Evolutionary conservation across 2,113 vertebrate genomes (phyloP).

Genomic region (Alosa alosa): DNA sequence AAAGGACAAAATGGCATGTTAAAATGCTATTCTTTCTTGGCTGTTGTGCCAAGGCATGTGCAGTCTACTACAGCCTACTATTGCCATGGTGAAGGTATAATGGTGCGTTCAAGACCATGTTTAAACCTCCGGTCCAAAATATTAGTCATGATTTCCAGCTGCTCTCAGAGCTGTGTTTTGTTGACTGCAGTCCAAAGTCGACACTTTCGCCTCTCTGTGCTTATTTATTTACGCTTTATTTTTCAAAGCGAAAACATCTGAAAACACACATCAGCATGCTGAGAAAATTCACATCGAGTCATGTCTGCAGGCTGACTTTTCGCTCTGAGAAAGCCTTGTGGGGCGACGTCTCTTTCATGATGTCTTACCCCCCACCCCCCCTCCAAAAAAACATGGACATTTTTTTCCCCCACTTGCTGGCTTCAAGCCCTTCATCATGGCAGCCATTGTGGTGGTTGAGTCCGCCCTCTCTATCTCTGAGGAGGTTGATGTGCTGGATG

Average conservation of each 20-base stretch:
- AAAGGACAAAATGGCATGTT: not conserved
- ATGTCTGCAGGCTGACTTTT: not conserved
- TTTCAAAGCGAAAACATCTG: not conserved
- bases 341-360: not conserved
- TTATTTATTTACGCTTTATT: not conserved
- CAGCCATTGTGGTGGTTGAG: constrained; percentile 21
- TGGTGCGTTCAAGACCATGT: not conserved
- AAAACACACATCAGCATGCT: constrained; percentile 6
- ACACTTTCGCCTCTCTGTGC: not conserved
- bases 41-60: not conserved
- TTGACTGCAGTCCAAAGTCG: not conserved
- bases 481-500: constrained; percentile 24
- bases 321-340: not conserved
- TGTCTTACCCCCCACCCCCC: not conserved
- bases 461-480: constrained; percentile 12
- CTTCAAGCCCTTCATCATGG: constrained; percentile 15
- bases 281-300: not conserved
- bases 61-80: no score
- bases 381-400: not conserved
- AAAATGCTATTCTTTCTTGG: not conserved
- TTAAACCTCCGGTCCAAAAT: not conserved
- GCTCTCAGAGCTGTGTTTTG: not conserved
- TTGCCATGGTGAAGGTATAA: not conserved
- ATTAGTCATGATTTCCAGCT: not conserved
- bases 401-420: not conserved